These are phyloP conservation scores for Ormyrus nitidulus DNA, from an alignment of 2,888 invertebrate species.

Conservation along the genomic window DNA sequence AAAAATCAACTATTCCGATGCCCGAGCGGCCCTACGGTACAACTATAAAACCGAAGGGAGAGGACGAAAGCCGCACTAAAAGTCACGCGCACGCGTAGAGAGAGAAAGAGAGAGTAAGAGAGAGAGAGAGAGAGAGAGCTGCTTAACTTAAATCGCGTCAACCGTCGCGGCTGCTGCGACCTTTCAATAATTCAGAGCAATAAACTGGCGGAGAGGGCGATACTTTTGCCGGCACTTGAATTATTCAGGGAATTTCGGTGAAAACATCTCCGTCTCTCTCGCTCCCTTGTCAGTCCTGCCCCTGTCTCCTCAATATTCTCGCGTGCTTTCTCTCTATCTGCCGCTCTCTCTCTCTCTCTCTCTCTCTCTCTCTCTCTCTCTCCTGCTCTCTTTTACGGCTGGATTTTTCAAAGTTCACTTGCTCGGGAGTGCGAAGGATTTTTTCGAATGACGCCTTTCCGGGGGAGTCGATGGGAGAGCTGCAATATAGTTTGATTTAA, in stretches of 20 bases:
- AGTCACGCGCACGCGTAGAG: constrained; percentile 20
- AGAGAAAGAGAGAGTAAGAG: background rate
- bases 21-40: background rate
- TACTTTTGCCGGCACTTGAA: constrained; percentile 62
- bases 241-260: constrained; percentile 66
- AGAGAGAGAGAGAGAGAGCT: constrained; percentile 17
- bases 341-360: background rate
- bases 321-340: background rate
- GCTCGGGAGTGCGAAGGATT: too few species aligned
- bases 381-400: too few species aligned
- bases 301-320: background rate
- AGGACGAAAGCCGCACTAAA: constrained; percentile 12
- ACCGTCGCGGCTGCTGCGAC: constrained; percentile 18
- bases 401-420: too few species aligned
- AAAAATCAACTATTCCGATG: constrained; percentile 45
- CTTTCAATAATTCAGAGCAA: constrained; percentile 67
- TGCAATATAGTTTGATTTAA: too few species aligned
- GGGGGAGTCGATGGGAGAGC: too few species aligned
- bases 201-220: constrained; percentile 59
- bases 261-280: constrained; percentile 56
- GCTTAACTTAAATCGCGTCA: constrained; percentile 55
- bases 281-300: background rate
- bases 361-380: background rate
- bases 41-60: constrained; percentile 32
- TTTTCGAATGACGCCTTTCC: too few species aligned